A percentile compares a stretch with the other conserved stretches of the same genome.
These are phyloP conservation scores for Penaeus japonicus DNA, from an alignment of 1,140 invertebrate species.

Conservation along the genomic window DNA sequence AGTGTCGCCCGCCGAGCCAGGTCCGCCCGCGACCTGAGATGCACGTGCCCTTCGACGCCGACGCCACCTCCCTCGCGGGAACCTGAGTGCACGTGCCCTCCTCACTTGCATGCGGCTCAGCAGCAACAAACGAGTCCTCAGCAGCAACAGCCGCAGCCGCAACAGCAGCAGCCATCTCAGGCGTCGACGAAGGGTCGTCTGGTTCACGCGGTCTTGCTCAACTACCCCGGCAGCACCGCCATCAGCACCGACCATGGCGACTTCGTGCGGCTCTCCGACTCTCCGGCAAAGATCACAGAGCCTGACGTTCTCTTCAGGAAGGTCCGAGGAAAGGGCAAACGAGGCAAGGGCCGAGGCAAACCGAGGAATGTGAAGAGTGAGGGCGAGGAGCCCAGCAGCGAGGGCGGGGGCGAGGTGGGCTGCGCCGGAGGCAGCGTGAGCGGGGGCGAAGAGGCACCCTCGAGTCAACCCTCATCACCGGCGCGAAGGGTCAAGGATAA, in stretches of 20 bases:
- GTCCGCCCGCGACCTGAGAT: conserved; percentile 29
- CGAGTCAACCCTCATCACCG: conserved; percentile 25
- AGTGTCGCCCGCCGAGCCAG: not conserved
- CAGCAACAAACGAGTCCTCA: too few relatives aligned
- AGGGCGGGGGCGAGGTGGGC: not conserved
- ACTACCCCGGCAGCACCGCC: conserved; percentile 44
- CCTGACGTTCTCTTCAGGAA: not conserved
- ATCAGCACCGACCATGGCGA: conserved; percentile 49
- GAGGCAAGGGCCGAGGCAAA: not conserved
- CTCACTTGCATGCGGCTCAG: not conserved
- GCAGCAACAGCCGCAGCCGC: too few relatives aligned
- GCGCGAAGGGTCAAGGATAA: conserved; percentile 45
- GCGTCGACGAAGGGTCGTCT: conserved; percentile 20
- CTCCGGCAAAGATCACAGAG: conserved; percentile 22
- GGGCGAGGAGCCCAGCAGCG: not conserved
- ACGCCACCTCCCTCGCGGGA: conserved; percentile 26
- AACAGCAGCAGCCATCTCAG: not conserved
- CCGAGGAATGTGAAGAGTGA: not conserved
- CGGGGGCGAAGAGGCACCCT: not conserved
- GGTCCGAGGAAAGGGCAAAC: not conserved
- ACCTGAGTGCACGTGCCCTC: conserved; percentile 36
- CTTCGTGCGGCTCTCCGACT: conserved; percentile 37
- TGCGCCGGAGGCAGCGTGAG: not conserved
- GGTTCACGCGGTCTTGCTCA: conserved; percentile 44
- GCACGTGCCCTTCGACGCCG: conserved; percentile 23